These are phyloP conservation scores for Acipenser oxyrinchus DNA, from an alignment of 2,797 vertebrate genomes.

Conservation along the genomic window DNA sequence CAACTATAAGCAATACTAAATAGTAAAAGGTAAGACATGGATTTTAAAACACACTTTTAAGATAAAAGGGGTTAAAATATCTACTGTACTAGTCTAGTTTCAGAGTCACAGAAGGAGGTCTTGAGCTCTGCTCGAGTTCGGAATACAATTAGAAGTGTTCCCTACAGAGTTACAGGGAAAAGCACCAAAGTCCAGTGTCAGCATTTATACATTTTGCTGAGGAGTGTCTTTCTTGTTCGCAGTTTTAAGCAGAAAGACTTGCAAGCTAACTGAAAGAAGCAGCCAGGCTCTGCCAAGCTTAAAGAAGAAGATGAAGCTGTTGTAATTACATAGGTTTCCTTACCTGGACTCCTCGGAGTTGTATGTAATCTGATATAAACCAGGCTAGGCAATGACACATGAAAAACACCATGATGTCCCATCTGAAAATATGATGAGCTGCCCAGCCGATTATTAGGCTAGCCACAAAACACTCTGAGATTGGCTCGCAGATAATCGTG, in stretches of 20 bases:
- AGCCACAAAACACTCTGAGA: conserved; percentile 93
- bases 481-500: conserved; percentile 85
- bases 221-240: background rate
- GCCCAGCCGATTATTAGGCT: conserved; percentile 96
- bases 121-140: no score
- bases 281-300: background rate
- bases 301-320: background rate
- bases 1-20: no score
- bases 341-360: conserved; percentile 92
- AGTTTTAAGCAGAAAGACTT: background rate
- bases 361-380: conserved; percentile 94
- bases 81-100: no score
- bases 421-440: conserved; percentile 85
- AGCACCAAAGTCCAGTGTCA: background rate
- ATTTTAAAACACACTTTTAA: no score
- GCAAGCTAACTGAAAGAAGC: background rate
- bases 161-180: no score
- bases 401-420: conserved; percentile 98
- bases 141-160: no score
- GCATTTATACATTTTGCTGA: background rate
- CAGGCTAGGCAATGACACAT: conserved; percentile 96
- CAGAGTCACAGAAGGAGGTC: no score
- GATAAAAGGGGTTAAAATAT: no score
- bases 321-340: background rate
- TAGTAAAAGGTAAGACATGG: no score